Base-by-base conservation (phyloP, 2,113 vertebrate species). In the Haemorhous mexicanus region DNA sequence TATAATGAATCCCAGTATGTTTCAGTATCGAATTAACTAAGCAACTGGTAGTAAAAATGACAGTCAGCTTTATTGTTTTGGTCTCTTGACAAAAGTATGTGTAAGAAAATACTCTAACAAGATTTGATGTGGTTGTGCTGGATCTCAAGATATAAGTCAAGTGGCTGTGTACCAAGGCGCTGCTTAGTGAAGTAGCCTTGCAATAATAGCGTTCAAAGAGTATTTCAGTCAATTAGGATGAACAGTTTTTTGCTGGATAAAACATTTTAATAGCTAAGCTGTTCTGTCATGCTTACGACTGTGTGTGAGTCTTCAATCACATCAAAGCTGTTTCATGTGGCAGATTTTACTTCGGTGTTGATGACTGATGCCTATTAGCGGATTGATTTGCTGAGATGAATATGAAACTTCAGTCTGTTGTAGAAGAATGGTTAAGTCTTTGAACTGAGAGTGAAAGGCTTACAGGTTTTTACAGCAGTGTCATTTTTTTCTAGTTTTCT, bases 41-140 rank as follows among this genome's bases (percentile, higher is more conserved):
- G 88, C 50, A 92, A 85, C 82, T 92, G 21, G 67, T 96, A 92
- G 73, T 97, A 85, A 97, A 97, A 96, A 78, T 94, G 87, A 96
- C 70, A 94, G 69, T 78, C 83, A 19, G 84, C 53, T 92, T 94
- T 86, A 90, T 91, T 94, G 83, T 93, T 95, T 76, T 88, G 86
- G 55, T 89, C 76, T 82, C 47, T 81, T 88, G 93, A 89, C 52
- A 89, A 64, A 90, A 55, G 70, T 79, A 68, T 74, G 61, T 90
- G n/a, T 82, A 84, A 95, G 87, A 83, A 93, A 94, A 95, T 79
- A 78, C 63, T 92, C 72, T 91, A 75, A 69, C 77, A 90, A 94
- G 88, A 55, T 79, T 90, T 95, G 88, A 75, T 87, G 77, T 89
- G 58, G 91, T 87, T 90, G 46, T 91, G 32, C 64, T 91, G 66